Percentiles rank a stretch among this genome's conserved stretches.
Evolutionary conservation across 2,888 invertebrate genomes (phyloP).

Genomic region (Pardosa pseudoannulata): DNA sequence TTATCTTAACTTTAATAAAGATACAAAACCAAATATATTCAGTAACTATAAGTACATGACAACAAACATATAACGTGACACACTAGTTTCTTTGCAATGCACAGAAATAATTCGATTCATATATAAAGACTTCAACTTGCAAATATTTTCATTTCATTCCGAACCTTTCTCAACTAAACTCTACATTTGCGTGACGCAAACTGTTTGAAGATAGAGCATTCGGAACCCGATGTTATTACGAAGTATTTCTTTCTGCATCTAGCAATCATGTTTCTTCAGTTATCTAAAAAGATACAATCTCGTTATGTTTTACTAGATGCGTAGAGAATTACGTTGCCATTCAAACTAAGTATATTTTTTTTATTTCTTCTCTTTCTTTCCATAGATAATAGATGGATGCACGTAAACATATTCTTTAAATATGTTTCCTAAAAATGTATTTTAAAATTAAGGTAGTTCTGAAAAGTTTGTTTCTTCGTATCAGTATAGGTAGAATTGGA

Average conservation of each 20-base stretch:
- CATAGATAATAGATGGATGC: no score
- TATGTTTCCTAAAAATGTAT: no score
- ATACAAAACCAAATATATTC: no score
- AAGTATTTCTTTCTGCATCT: not conserved
- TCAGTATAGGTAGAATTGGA: no score
- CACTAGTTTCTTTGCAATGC: not conserved
- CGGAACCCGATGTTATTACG: slow-evolving; percentile 7
- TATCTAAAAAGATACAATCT: not conserved
- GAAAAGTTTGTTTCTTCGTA: no score
- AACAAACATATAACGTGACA: not conserved
- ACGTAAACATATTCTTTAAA: no score
- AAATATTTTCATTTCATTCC: slow-evolving; percentile 4
- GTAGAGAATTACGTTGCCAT: not conserved
- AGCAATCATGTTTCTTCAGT: not conserved
- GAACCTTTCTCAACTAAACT: not conserved
- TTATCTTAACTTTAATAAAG: no score
- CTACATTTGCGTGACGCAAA: not conserved
- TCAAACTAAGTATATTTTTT: not conserved
- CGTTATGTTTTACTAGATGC: not conserved
- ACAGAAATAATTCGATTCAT: not conserved
- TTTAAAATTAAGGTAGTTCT: no score
- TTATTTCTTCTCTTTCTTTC: no score
- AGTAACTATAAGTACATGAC: not conserved
- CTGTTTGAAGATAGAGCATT: not conserved
- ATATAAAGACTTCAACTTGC: slow-evolving; percentile 6